phyloP scores from a whole-genome alignment of 2,797 vertebrate species.

The Bradypus variegatus region DNA sequence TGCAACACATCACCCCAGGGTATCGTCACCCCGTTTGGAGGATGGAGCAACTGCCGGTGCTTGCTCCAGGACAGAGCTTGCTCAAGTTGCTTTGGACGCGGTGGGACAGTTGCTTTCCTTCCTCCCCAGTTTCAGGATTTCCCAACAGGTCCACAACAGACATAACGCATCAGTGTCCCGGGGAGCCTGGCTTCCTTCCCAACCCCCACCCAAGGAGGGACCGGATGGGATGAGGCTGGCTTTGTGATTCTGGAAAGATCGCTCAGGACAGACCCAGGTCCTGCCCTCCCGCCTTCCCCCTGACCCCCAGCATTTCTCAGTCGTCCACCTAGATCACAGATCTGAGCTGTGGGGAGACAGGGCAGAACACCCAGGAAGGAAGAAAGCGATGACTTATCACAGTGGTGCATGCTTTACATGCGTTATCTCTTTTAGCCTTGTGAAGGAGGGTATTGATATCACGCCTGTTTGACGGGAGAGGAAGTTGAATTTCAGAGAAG shows the following conservation, averaged over 20 bases:
- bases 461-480: neutral
- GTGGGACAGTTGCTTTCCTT: neutral
- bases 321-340: no score
- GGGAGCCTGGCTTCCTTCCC: neutral
- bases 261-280: neutral
- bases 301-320: neutral
- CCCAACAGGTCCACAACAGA: conserved; percentile 42
- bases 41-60: conserved; percentile 40
- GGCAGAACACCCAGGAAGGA: conserved; percentile 23
- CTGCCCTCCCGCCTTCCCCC: neutral
- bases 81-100: conserved; percentile 9
- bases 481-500: conserved; percentile 15
- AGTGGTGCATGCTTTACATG: neutral
- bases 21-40: neutral
- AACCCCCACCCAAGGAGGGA: neutral
- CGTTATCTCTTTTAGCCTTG: neutral
- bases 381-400: neutral
- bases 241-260: neutral
- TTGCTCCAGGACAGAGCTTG: neutral
- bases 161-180: neutral
- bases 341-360: neutral
- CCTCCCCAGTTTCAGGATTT: conserved; percentile 9
- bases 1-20: conserved; percentile 47
- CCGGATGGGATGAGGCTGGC: neutral
- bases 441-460: neutral